Conservation (phyloP, 2,888 invertebrate genomes). For the Oscheius sp. region DNA sequence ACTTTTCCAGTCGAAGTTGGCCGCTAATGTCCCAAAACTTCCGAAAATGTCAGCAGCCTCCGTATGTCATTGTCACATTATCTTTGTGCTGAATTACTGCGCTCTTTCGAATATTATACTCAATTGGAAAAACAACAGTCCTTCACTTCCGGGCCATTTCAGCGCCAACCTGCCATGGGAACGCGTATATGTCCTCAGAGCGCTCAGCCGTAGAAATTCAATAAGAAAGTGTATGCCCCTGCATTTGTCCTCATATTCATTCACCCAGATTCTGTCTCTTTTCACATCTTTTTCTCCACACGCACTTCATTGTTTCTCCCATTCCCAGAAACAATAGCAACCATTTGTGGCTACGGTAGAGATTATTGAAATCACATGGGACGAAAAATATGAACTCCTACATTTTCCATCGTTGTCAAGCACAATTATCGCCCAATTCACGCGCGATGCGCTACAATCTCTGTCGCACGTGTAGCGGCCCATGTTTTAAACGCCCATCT, state of each 20-base stretch:
- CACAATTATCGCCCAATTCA: not conserved
- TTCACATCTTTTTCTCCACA: not conserved
- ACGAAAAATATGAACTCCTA: not conserved
- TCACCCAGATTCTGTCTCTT: too few relatives aligned
- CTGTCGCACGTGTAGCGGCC: slow-evolving; percentile 2
- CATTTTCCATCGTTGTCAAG: slow-evolving; percentile 9
- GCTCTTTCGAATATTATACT: too few relatives aligned
- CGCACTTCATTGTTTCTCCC: not conserved
- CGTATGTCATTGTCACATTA: not conserved
- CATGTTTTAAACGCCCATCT: slow-evolving; percentile 11
- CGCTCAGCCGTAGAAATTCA: slow-evolving; percentile 33
- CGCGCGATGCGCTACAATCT: slow-evolving; percentile 4
- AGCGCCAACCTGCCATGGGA: slow-evolving; percentile 18
- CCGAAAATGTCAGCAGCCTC: not conserved
- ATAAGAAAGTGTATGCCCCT: slow-evolving; percentile 18
- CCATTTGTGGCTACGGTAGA: slow-evolving; percentile 3
- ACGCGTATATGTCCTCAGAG: slow-evolving; percentile 11
- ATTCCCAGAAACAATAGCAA: not conserved
- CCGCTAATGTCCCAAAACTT: too few relatives aligned
- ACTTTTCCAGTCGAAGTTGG: not conserved
- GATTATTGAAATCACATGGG: not conserved
- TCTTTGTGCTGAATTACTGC: not conserved
- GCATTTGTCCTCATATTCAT: too few relatives aligned
- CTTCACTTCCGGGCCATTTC: too few relatives aligned
- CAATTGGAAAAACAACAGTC: too few relatives aligned